These are phyloP conservation scores for Nycticorax nycticorax DNA, from an alignment of 2,113 vertebrate species.

Conservation along the genomic window DNA sequence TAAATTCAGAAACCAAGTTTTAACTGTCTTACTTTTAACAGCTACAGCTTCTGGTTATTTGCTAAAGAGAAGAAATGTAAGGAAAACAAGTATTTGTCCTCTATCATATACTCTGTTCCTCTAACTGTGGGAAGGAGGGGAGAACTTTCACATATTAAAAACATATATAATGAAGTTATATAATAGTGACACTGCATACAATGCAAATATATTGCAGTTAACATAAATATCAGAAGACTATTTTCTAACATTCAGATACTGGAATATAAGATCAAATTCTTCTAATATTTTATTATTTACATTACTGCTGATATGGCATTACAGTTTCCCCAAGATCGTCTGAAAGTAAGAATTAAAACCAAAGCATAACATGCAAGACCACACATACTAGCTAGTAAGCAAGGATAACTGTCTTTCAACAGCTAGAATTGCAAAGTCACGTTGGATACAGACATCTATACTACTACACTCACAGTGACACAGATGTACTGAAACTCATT, in stretches of 20 bases:
- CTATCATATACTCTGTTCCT: neutral
- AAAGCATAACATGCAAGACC: neutral
- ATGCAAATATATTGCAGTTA: neutral
- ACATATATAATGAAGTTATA: neutral
- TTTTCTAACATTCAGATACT: neutral
- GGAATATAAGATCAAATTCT: neutral
- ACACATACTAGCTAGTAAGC: neutral
- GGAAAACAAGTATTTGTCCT: neutral
- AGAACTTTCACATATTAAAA: neutral
- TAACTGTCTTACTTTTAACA: neutral
- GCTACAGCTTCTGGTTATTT: neutral
- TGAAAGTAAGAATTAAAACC: neutral
- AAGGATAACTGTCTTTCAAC: neutral
- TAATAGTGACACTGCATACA: neutral
- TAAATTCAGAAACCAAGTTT: neutral
- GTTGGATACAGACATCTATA: neutral
- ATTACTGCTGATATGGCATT: neutral
- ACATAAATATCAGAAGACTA: neutral
- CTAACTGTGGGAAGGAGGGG: accelerated
- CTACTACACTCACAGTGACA: neutral
- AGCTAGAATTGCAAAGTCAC: neutral
- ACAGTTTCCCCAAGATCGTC: neutral
- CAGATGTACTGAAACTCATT: neutral
- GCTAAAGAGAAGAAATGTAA: neutral
- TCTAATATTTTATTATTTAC: neutral